A percentile compares a stretch with the other conserved stretches of the same genome.
phyloP scores from a whole-genome alignment of 2,797 vertebrate species.

The Orientallactaga sibirica region DNA sequence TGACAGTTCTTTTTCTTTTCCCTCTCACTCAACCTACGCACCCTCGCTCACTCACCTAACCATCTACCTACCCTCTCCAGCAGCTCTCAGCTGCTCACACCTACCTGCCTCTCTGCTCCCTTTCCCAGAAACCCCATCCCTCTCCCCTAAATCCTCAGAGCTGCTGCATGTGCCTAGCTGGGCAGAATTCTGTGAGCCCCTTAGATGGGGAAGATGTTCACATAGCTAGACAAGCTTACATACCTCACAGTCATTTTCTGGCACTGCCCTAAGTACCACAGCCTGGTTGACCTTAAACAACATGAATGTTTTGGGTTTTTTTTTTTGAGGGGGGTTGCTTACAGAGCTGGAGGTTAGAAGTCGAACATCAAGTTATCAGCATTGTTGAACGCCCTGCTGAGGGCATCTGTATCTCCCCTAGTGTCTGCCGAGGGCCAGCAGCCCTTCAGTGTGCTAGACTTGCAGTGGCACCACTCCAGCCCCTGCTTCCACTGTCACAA shows the following conservation, averaged over 20 bases:
- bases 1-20: constrained; percentile 28
- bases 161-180: fast-evolving
- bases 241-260: background rate
- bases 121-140: background rate
- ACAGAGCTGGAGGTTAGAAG: background rate
- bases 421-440: background rate
- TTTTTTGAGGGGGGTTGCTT: background rate
- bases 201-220: fast-evolving
- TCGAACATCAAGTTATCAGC: background rate
- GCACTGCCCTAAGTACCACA: background rate
- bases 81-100: background rate
- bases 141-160: background rate
- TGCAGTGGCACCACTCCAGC: background rate
- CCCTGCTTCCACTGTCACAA: background rate
- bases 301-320: background rate
- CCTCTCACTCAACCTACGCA: constrained; percentile 24
- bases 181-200: background rate
- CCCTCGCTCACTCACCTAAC: constrained; percentile 25
- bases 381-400: background rate
- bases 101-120: background rate
- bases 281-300: background rate
- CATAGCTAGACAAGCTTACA: background rate
- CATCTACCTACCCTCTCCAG: background rate
- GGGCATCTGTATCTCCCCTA: fast-evolving
- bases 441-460: fast-evolving